These are phyloP conservation scores for Drosophila paranaensis DNA, from an alignment of 2,888 invertebrate species.

Conservation along the genomic window DNA sequence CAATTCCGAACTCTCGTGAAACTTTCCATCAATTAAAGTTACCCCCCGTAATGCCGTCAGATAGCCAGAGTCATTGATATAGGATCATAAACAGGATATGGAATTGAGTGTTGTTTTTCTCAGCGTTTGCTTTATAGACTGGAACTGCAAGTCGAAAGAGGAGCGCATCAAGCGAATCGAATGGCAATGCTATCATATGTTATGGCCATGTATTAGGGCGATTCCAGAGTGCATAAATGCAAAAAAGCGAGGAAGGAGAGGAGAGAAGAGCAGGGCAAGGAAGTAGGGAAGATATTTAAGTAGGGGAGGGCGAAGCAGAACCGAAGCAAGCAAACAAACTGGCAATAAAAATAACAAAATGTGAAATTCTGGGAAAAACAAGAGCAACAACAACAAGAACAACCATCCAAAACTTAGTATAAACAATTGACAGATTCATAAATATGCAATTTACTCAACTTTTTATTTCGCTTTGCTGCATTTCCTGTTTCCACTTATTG, in stretches of 20 bases:
- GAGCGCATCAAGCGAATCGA: slow-evolving; percentile 45
- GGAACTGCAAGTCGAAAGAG: slow-evolving; percentile 27
- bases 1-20: background rate
- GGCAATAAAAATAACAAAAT: slow-evolving; percentile 58
- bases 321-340: slow-evolving; percentile 41
- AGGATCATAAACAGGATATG: slow-evolving; percentile 38
- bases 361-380: slow-evolving; percentile 70
- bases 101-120: background rate
- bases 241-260: background rate
- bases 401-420: slow-evolving; percentile 60
- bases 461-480: slow-evolving; percentile 80
- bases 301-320: slow-evolving; percentile 16
- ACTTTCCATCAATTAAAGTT: slow-evolving; percentile 2
- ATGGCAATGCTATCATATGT: slow-evolving; percentile 67
- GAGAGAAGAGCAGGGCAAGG: background rate
- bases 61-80: slow-evolving; percentile 15
- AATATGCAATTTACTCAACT: slow-evolving; percentile 79
- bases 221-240: slow-evolving; percentile 39
- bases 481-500: slow-evolving; percentile 71
- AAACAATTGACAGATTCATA: slow-evolving; percentile 81
- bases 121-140: slow-evolving; percentile 23
- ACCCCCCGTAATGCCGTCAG: background rate
- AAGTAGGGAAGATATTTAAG: background rate
- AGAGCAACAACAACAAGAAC: slow-evolving; percentile 32
- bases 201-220: slow-evolving; percentile 51